Conservation (phyloP, 2,797 vertebrate species). For the Leuciscus waleckii region DNA sequence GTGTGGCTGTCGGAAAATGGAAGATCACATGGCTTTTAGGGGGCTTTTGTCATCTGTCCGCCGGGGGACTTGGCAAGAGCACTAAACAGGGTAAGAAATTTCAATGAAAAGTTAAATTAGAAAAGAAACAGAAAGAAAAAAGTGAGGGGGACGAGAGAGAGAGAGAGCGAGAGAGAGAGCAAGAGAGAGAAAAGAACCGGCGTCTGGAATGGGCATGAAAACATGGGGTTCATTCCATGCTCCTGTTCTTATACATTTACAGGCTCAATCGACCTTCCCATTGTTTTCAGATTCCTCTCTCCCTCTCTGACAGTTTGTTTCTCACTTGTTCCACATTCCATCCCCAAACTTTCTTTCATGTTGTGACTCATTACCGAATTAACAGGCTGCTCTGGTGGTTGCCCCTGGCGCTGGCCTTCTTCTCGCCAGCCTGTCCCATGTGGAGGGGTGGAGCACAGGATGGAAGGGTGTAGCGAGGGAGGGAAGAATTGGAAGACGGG, state of each 20-base stretch:
- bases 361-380: constrained; percentile 78
- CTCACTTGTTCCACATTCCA: constrained; percentile 57
- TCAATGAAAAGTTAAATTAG: constrained; percentile 90
- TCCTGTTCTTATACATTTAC: constrained; percentile 49
- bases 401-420: constrained; percentile 75
- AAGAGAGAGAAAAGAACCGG: constrained; percentile 20
- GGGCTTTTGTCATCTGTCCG: constrained; percentile 83
- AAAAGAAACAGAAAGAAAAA: constrained; percentile 76
- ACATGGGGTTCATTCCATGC: constrained; percentile 28
- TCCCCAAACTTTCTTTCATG: constrained; percentile 72
- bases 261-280: constrained; percentile 22
- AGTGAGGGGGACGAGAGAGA: constrained; percentile 56
- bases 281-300: constrained; percentile 52
- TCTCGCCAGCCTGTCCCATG: constrained; percentile 71
- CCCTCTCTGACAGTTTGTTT: constrained; percentile 64
- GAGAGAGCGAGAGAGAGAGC: not conserved
- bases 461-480: constrained; percentile 69
- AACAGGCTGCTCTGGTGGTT: constrained; percentile 69
- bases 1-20: constrained; percentile 89
- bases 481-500: constrained; percentile 62
- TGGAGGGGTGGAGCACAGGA: constrained; percentile 77
- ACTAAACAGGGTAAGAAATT: constrained; percentile 84
- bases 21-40: constrained; percentile 88
- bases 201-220: constrained; percentile 66
- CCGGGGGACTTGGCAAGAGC: constrained; percentile 84